Conservation (phyloP, 2,888 invertebrate genomes). For the Caenorhabditis panamensis region DNA sequence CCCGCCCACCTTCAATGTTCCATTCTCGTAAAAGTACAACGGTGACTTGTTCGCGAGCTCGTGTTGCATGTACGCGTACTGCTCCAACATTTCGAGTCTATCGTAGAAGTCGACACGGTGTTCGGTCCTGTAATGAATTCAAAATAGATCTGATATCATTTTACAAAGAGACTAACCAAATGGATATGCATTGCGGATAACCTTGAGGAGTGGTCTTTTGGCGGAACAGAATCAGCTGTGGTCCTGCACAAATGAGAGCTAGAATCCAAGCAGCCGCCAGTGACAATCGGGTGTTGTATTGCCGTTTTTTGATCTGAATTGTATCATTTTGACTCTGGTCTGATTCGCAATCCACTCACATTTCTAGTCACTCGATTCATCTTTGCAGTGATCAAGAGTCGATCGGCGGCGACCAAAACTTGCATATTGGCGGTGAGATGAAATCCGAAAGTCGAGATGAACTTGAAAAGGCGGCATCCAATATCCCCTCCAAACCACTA, state of each 20-base stretch:
- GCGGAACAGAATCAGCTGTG: slow-evolving; percentile 69
- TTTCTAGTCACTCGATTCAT: slow-evolving; percentile 65
- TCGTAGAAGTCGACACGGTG: slow-evolving; percentile 52
- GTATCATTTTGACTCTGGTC: neutral
- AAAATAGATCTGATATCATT: too few species aligned
- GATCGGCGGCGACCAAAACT: slow-evolving; percentile 72
- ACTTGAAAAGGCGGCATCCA: slow-evolving; percentile 69
- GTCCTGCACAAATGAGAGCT: slow-evolving; percentile 68
- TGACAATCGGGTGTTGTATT: slow-evolving; percentile 66
- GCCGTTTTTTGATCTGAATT: slow-evolving; percentile 53
- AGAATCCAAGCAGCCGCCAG: slow-evolving; percentile 67
- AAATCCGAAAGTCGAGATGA: slow-evolving; percentile 72
- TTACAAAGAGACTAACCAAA: slow-evolving; percentile 62
- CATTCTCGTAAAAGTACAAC: slow-evolving; percentile 43
- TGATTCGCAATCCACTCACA: slow-evolving; percentile 10
- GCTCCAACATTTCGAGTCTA: slow-evolving; percentile 36
- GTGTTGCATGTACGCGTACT: slow-evolving; percentile 23
- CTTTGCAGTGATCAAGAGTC: slow-evolving; percentile 68
- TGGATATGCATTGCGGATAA: slow-evolving; percentile 69
- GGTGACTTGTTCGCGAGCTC: slow-evolving; percentile 40
- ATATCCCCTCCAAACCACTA: slow-evolving; percentile 72
- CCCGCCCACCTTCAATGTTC: slow-evolving; percentile 49
- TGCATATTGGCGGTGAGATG: slow-evolving; percentile 75
- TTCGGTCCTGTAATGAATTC: slow-evolving; percentile 37
- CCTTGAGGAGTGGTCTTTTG: slow-evolving; percentile 51